Evolutionary conservation across 2,113 vertebrate species (phyloP), one percentile per base, ranked within the genome.

Genomic region (Nothoprocta perdicaria): DNA sequence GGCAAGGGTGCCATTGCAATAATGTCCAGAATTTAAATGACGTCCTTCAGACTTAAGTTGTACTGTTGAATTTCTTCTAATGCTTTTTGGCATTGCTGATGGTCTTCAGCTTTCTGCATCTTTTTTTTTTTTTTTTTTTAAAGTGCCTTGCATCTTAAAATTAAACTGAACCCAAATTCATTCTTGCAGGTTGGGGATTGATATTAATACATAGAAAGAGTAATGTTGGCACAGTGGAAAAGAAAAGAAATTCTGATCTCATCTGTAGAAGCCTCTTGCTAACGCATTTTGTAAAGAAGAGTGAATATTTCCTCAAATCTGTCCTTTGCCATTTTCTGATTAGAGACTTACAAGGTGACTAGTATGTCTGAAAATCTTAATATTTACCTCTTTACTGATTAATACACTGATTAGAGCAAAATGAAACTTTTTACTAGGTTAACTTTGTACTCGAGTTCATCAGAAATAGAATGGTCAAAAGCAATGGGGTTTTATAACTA

Each of bases 1-100:
- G 81, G 80, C 91, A 87, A 84, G 81, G 88, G 76, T 93, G 92
- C 71, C 8, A 0, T 95, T 94, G 74, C 86, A 88, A 24, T 89
- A 50, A 45, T 5, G 57, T 23, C 73, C 1, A 4, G 61, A 86
- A 85, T 72, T 53, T 87, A 89, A 84, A 74, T 24, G 21, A 6
- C 21, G 80, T 88, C 89, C 87, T 95, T 95, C 72, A 89, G 75
- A 14, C 31, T 79, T 62, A 23, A 0, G 0, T 10, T 52, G 29
- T 69, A 1, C 57, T 48, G 12, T 43, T 89, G 82, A 17, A 69
- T 88, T 16, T 33, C 27, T 76, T 50, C 45, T 69, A 23, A 27
- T 58, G 53, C 43, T 73, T 3, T 63, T 84, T 72, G 53, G 35
- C 18, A 9, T 80, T 52, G 35, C 27, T 33, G 67, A 14, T 80